Conservation (phyloP, 2,113 vertebrate species). For the Atlantisia rogersi region DNA sequence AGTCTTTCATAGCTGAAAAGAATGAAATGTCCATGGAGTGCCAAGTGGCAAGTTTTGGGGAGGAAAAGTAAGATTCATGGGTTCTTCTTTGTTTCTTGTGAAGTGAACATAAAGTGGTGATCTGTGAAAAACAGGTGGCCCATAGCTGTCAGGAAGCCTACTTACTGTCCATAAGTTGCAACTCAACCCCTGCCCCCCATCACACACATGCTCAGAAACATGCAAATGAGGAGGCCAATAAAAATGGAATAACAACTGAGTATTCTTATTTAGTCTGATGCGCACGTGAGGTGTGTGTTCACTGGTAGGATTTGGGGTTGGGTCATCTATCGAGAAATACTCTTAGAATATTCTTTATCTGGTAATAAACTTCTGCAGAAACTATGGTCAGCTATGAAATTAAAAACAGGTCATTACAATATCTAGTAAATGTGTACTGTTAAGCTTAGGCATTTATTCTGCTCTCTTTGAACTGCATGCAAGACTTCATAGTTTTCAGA, state of each 20-base stretch:
- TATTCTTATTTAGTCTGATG: background rate
- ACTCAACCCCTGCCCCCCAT: background rate
- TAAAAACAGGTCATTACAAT: background rate
- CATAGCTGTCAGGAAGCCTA: background rate
- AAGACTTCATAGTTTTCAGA: background rate
- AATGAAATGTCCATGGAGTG: background rate
- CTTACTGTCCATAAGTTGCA: background rate
- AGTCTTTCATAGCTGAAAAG: conserved; percentile 4
- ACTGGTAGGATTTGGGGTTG: background rate
- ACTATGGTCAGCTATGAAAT: background rate
- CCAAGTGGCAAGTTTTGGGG: background rate
- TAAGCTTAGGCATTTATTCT: background rate
- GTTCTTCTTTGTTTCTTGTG: background rate
- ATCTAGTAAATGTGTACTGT: background rate
- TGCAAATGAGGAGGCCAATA: background rate
- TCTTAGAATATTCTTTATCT: background rate
- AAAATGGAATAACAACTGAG: background rate
- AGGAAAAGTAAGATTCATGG: background rate
- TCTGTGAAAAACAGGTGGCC: conserved; percentile 4
- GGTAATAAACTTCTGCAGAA: background rate
- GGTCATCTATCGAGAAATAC: background rate
- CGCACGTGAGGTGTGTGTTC: background rate
- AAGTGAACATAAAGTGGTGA: background rate
- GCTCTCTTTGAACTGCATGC: background rate
- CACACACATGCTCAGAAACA: accelerated